Percentiles rank a stretch among this genome's conserved stretches.
These are phyloP conservation scores for Amaurobius ferox DNA, from an alignment of 2,888 invertebrate species.

Conservation along the genomic window DNA sequence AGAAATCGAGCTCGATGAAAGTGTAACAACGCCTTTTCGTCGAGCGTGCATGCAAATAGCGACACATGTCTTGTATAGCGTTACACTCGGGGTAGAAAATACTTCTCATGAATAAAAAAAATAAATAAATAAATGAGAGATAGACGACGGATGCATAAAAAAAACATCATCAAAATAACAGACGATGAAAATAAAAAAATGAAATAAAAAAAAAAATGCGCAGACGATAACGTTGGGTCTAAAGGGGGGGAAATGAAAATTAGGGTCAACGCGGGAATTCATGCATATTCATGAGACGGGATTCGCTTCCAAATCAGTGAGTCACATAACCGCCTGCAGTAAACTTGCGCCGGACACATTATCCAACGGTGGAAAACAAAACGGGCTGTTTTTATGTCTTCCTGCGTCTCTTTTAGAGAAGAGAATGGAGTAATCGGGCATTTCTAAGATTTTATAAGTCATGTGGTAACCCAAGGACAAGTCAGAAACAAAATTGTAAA, in stretches of 20 bases:
- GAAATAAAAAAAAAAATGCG: neutral
- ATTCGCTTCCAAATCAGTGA: constrained; percentile 8
- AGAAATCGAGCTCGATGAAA: neutral
- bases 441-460: too few species aligned
- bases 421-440: neutral
- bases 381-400: neutral
- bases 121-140: neutral
- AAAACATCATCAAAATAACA: neutral
- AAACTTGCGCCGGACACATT: constrained; percentile 14
- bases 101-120: constrained; percentile 5
- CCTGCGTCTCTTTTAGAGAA: neutral
- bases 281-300: constrained; percentile 66
- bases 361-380: neutral
- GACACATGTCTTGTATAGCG: neutral
- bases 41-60: neutral
- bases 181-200: neutral
- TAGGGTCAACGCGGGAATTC: constrained; percentile 56
- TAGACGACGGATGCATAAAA: neutral
- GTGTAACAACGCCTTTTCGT: neutral
- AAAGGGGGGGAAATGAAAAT: neutral
- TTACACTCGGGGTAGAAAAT: neutral
- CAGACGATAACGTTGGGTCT: neutral
- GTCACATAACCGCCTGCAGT: neutral
- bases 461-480: too few species aligned
- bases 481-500: too few species aligned